phyloP scores from a whole-genome alignment of 2,113 vertebrate genomes.

The Sterrhoptilus dennistouni region DNA sequence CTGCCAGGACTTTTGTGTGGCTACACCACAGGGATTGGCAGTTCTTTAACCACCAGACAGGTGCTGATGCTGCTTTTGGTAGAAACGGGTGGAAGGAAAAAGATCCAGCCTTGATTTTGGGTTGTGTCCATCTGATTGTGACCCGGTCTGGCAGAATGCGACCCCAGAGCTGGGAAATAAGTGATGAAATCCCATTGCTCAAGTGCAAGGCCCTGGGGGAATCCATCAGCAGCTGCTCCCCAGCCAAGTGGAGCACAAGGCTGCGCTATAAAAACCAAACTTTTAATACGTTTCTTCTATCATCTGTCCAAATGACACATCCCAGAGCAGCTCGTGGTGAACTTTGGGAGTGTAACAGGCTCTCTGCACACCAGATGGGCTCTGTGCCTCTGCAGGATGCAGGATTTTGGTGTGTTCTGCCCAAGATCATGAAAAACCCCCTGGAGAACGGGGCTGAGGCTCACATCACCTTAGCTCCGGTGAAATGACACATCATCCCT shows the following conservation, averaged over 20 bases:
- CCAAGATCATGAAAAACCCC: not conserved
- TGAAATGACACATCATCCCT: not conserved
- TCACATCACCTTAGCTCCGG: fast-evolving
- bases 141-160: not conserved
- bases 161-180: not conserved
- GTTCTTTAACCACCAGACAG: not conserved
- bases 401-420: fast-evolving
- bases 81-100: not conserved
- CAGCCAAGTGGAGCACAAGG: not conserved
- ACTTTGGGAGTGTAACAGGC: not conserved
- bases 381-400: fast-evolving
- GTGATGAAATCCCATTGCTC: not conserved
- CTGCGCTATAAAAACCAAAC: not conserved
- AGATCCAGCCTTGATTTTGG: not conserved
- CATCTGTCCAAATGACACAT: fast-evolving
- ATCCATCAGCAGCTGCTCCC: fast-evolving
- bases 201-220: not conserved
- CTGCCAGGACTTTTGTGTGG: not conserved
- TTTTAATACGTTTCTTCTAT: fast-evolving
- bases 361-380: not conserved
- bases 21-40: too few species aligned
- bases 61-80: not conserved
- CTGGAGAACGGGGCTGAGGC: not conserved
- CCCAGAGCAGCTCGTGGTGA: not conserved
- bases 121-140: fast-evolving